Evolutionary conservation across 2,888 invertebrate genomes (phyloP).

Genomic region (Selenia dentaria): DNA sequence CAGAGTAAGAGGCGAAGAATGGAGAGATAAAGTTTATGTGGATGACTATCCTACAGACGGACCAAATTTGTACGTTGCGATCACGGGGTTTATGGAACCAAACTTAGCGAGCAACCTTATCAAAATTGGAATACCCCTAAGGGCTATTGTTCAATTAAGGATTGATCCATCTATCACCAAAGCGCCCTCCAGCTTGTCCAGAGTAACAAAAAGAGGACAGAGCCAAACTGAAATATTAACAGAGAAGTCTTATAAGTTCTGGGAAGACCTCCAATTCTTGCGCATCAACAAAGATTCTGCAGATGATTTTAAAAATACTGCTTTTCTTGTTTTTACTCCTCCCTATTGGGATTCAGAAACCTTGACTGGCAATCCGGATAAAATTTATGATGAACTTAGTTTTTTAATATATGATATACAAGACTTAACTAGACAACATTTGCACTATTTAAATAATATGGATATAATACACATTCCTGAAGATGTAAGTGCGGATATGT

Average conservation of each 20-base stretch:
- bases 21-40: conserved; percentile 79
- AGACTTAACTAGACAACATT: conserved; percentile 77
- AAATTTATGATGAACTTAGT: conserved; percentile 80
- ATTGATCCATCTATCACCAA: conserved; percentile 51
- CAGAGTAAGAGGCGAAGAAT: conserved; percentile 80
- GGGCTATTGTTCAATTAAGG: conserved; percentile 68
- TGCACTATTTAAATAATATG: conserved; percentile 75
- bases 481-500: conserved; percentile 36
- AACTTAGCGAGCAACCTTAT: conserved; percentile 55
- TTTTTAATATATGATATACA: conserved; percentile 80
- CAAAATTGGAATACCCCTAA: conserved; percentile 66
- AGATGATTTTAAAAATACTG: conserved; percentile 65
- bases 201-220: conserved; percentile 64
- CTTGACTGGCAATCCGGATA: conserved; percentile 59
- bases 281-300: conserved; percentile 56
- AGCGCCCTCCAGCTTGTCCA: conserved; percentile 57
- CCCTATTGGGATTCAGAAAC: conserved; percentile 61
- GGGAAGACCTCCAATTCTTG: conserved; percentile 64
- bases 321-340: conserved; percentile 70
- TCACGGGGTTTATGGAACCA: conserved; percentile 78
- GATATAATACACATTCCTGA: conserved; percentile 60
- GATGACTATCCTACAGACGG: conserved; percentile 82
- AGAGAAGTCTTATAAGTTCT: conserved; percentile 61
- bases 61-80: conserved; percentile 79
- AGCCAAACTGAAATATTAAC: conserved; percentile 64